These are phyloP conservation scores for Boloria selene DNA, from an alignment of 2,888 invertebrate species.

Conservation along the genomic window DNA sequence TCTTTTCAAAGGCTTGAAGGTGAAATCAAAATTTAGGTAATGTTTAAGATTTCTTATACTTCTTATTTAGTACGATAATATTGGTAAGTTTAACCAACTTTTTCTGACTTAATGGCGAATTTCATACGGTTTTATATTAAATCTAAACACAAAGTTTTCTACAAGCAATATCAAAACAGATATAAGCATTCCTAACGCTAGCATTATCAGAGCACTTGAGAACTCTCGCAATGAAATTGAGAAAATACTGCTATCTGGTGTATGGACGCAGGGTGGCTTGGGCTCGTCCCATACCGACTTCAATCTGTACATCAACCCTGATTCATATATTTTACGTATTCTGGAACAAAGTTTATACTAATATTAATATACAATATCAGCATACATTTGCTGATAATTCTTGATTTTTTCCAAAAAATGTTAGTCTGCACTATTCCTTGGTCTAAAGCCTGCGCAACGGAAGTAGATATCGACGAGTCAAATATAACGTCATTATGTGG, in stretches of 20 bases:
- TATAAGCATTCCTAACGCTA: slow-evolving; percentile 72
- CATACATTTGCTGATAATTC: no score
- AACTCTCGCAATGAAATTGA: slow-evolving; percentile 83
- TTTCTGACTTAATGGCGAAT: slow-evolving; percentile 40
- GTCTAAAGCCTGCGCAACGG: no score
- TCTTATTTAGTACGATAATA: no score
- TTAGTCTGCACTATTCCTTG: no score
- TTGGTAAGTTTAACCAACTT: not conserved
- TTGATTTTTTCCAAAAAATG: no score
- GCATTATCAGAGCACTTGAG: slow-evolving; percentile 78
- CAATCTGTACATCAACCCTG: slow-evolving; percentile 83
- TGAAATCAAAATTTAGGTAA: no score
- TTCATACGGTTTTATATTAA: slow-evolving; percentile 27
- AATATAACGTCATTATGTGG: no score
- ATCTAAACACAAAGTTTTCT: slow-evolving; percentile 53
- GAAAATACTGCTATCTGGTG: slow-evolving; percentile 68
- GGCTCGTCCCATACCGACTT: slow-evolving; percentile 82
- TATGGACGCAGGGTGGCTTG: slow-evolving; percentile 81
- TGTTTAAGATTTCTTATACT: no score
- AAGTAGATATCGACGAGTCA: no score
- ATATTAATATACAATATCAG: no score
- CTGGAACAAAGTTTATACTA: slow-evolving; percentile 60
- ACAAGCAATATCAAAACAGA: slow-evolving; percentile 59
- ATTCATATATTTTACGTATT: slow-evolving; percentile 81
- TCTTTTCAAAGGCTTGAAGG: no score